Evolutionary conservation across 2,113 vertebrate species (phyloP).

Genomic region (Phyllostomus discolor): DNA sequence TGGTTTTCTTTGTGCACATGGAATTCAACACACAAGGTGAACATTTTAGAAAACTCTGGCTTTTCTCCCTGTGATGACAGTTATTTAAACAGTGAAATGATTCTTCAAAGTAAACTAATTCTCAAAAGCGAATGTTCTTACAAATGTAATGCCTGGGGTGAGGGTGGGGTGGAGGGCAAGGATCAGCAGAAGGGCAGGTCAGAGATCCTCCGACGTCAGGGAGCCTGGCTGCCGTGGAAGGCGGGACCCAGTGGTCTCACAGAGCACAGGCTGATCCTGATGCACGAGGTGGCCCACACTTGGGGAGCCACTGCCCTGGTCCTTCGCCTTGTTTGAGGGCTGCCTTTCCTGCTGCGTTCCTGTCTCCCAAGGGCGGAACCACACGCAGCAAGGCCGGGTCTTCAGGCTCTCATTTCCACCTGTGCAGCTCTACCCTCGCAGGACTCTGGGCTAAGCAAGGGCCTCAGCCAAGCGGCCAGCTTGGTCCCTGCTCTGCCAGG

Average conservation of each 20-base stretch:
- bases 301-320: not conserved
- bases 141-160: not conserved
- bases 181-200: too few relatives aligned
- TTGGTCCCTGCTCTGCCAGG: not conserved
- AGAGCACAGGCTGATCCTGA: not conserved
- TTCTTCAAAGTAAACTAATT: not conserved
- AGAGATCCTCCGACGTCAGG: not conserved
- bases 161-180: not conserved
- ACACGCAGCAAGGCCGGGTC: not conserved
- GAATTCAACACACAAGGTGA: not conserved
- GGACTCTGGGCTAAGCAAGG: not conserved
- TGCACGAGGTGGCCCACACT: not conserved
- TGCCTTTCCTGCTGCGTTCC: not conserved
- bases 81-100: constrained; percentile 11
- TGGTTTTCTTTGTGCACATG: not conserved
- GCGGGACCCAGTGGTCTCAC: not conserved
- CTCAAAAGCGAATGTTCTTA: not conserved
- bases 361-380: not conserved
- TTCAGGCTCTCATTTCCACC: not conserved
- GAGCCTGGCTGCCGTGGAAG: not conserved
- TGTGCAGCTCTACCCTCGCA: not conserved
- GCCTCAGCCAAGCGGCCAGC: not conserved
- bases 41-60: not conserved
- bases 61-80: not conserved
- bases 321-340: not conserved